A percentile compares a stretch with the other conserved stretches of the same genome.
Evolutionary conservation across 1,140 invertebrate species (phyloP).

Genomic region (Hetaerina americana): DNA sequence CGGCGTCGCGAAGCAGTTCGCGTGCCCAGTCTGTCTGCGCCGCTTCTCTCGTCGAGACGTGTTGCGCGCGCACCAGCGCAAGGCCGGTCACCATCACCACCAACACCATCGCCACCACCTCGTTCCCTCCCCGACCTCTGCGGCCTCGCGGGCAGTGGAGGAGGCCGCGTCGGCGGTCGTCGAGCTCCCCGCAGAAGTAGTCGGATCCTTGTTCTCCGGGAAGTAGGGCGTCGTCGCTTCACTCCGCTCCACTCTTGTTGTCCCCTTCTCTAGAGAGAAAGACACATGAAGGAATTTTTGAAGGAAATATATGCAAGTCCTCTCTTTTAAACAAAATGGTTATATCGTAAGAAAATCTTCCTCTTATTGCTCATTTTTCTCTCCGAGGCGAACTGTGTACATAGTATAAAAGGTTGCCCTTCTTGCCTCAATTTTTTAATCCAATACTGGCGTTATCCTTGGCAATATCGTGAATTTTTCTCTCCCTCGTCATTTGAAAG

Average conservation of each 20-base stretch:
- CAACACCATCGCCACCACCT: neutral
- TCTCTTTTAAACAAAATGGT: too few species aligned
- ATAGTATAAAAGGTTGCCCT: too few species aligned
- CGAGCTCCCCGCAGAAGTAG: neutral
- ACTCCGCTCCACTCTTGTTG: too few species aligned
- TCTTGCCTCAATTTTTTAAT: neutral
- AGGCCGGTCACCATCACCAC: conserved; percentile 20
- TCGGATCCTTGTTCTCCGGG: neutral
- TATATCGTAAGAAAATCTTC: neutral
- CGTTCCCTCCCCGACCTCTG: neutral
- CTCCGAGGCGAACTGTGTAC: neutral
- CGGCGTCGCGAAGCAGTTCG: conserved; percentile 27
- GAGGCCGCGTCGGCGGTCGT: neutral
- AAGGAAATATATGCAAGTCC: too few species aligned
- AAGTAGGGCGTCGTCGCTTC: neutral
- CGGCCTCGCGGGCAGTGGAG: neutral
- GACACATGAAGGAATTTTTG: too few species aligned
- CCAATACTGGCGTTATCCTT: neutral
- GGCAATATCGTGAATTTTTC: neutral
- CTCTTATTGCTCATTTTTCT: neutral
- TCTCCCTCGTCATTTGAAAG: neutral
- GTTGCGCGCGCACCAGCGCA: conserved; percentile 23
- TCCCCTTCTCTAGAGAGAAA: too few species aligned
- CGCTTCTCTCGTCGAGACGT: conserved; percentile 24
- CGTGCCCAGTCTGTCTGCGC: conserved; percentile 25